phyloP scores from a whole-genome alignment of 2,797 vertebrate genomes.

The Coreius guichenoti region DNA sequence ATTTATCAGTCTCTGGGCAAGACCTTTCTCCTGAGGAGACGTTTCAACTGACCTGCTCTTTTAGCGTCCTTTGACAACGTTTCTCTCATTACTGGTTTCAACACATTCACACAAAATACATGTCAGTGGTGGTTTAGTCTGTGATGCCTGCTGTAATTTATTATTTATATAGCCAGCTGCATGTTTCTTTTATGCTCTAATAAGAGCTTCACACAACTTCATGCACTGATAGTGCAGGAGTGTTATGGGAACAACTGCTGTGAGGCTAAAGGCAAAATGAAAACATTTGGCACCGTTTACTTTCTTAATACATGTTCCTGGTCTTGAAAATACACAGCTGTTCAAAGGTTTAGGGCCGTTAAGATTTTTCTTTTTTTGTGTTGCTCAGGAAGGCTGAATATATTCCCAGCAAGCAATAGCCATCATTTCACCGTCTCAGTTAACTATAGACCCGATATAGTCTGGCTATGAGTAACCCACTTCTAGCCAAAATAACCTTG shows the following conservation, averaged over 20 bases:
- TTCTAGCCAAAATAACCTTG: too few relatives aligned
- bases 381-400: not conserved
- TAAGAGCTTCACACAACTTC: not conserved
- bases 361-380: not conserved
- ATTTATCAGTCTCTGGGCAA: slow-evolving; percentile 79
- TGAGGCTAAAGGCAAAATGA: not conserved
- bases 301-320: not conserved
- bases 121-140: slow-evolving; percentile 44
- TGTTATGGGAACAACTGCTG: not conserved
- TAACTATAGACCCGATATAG: too few relatives aligned
- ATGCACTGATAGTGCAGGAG: not conserved
- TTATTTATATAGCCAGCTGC: slow-evolving; percentile 22
- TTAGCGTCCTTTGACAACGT: slow-evolving; percentile 62
- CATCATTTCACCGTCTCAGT: too few relatives aligned
- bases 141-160: slow-evolving; percentile 32
- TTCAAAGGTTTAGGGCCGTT: not conserved
- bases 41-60: slow-evolving; percentile 71
- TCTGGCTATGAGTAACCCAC: too few relatives aligned
- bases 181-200: not conserved
- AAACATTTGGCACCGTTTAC: not conserved
- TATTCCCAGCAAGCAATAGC: too few relatives aligned
- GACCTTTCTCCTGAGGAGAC: slow-evolving; percentile 74
- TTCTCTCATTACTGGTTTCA: slow-evolving; percentile 66
- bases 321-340: not conserved
- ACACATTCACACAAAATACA: slow-evolving; percentile 26